A percentile compares a stretch with the other conserved stretches of the same genome.
These are phyloP conservation scores for Halictus ligatus DNA, from an alignment of 2,888 invertebrate species.

Conservation along the genomic window DNA sequence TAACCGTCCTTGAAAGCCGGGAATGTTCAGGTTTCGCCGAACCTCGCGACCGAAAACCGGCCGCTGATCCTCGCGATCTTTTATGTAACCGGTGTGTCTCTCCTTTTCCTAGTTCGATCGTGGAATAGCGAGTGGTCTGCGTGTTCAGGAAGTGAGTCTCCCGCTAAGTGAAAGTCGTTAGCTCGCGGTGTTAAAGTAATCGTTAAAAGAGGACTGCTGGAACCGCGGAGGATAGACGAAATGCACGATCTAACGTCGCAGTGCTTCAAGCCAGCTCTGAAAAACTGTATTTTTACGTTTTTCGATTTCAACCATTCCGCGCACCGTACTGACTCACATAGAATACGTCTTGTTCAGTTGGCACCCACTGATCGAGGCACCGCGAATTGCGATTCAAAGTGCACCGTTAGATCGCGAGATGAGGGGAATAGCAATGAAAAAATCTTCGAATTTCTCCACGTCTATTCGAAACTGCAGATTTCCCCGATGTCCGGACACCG, in stretches of 20 bases:
- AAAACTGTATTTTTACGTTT: background rate
- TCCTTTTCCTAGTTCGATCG: constrained; percentile 64
- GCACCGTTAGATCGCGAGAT: constrained; percentile 2
- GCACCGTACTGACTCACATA: too few relatives aligned
- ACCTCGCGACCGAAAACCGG: background rate
- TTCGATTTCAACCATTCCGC: background rate
- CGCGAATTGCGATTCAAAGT: background rate
- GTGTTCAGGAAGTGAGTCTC: constrained; percentile 77
- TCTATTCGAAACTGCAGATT: constrained; percentile 7
- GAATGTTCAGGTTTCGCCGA: constrained; percentile 9
- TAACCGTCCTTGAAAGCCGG: constrained; percentile 42
- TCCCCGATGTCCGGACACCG: background rate
- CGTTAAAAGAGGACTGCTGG: constrained; percentile 28
- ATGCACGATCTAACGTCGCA: background rate
- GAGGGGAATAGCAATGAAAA: constrained; percentile 1
- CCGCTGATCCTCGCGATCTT: background rate
- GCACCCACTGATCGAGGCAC: too few relatives aligned
- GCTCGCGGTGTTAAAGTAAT: constrained; percentile 58
- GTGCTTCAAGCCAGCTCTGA: background rate
- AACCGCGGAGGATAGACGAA: constrained; percentile 23
- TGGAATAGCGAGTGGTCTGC: constrained; percentile 66
- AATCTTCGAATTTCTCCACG: constrained; percentile 46
- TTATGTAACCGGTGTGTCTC: constrained; percentile 38
- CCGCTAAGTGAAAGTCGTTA: constrained; percentile 79
- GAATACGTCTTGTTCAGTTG: too few relatives aligned